Evolutionary conservation across 2,113 vertebrate genomes (phyloP).

Genomic region (Calidris pygmaea): DNA sequence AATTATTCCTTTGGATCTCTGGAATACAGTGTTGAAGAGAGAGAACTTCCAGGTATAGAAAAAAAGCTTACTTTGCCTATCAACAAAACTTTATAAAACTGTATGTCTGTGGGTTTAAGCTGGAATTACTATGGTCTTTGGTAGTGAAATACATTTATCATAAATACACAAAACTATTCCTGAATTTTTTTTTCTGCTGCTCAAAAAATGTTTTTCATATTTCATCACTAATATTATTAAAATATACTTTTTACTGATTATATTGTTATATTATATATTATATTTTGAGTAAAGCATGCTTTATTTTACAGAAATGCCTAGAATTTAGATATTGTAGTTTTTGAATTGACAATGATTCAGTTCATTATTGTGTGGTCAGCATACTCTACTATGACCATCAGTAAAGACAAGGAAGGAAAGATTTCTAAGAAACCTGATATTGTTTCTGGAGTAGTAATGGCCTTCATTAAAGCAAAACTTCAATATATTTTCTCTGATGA

Average conservation of each 20-base stretch:
- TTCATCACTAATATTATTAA: background rate
- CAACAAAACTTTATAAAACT: background rate
- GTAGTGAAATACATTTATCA: background rate
- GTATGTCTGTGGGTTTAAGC: background rate
- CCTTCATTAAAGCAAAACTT: background rate
- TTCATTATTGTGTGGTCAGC: background rate
- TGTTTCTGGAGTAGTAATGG: background rate
- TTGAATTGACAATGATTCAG: background rate
- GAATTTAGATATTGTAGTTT: background rate
- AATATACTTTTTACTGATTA: background rate
- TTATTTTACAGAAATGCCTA: background rate
- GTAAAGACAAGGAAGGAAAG: background rate
- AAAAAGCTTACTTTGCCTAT: background rate
- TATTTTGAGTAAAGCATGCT: background rate
- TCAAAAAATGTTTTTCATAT: background rate
- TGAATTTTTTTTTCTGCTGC: background rate
- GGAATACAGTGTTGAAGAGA: conserved; percentile 83
- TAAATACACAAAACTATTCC: background rate
- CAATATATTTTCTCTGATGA: background rate
- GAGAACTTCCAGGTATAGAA: conserved; percentile 76
- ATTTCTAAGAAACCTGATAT: background rate
- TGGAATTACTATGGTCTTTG: background rate
- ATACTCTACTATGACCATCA: background rate
- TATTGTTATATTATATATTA: too few relatives aligned
- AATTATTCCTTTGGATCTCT: conserved; percentile 77